Base-by-base conservation (phyloP, 1,140 invertebrate species). In the Diprion similis region DNA sequence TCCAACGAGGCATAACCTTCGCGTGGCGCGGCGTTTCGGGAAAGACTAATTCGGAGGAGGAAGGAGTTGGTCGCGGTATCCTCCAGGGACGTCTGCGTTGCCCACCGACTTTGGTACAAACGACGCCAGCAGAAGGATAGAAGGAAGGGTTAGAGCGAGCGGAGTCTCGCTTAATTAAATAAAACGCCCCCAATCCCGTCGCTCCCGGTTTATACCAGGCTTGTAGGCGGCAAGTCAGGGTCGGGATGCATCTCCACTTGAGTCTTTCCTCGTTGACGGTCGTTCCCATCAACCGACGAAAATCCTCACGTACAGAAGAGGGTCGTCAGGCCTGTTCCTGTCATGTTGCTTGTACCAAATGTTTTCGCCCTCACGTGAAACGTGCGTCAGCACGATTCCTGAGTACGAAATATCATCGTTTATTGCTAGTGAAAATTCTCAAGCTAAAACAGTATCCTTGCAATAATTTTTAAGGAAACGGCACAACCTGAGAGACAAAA, bases 151-250 rank as follows among this genome's bases (percentile, higher is more conserved):
- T 80, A 75, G 73, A 13, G 51, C 51, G 51, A 59, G 51, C 77
- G 79, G 78, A 80, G 81, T 81, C 77, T 78, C 78, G 79, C 82
- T 84, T 84, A 84, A 84, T 84, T 84, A 84, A 84, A 84, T 84
- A 84, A 84, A 84, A 83, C 82, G 80, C 80, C 82, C 82, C 81
- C 73, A 82, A 79, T 77, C 81, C 80, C 79, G 77, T 82, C 80
- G 79, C 76, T 80, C 78, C 66, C 68, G 73, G 75, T 74, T 75
- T 75, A 68, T 77, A 76, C 77, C 72, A 78, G 79, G 76, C 78
- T 83, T 80, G 76, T 77, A 75, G 76, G 75, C 75, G 78, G 76
- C 78, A 79, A 81, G 76, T 76, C 75, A 72, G 76, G n/a, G 11
- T 59, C 51, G 80, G 77, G 76, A 81, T 77, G 78, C 72, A 78